Base-by-base conservation (phyloP, 2,113 vertebrate species). In the Lamprotornis superbus region DNA sequence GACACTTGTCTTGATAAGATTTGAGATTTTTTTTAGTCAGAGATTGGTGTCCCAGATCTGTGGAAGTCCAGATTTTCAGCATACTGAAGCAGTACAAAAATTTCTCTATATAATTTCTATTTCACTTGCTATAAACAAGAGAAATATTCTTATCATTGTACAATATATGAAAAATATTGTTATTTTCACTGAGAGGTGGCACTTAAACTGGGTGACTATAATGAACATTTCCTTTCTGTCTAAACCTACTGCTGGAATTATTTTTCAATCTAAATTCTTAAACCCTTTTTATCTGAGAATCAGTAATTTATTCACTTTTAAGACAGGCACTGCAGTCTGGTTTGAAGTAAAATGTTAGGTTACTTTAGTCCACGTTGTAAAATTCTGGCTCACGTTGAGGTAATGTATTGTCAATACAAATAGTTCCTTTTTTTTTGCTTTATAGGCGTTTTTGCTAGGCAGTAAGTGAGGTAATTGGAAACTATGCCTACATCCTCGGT, bases 401-500 rank as follows among this genome's bases (percentile, higher is more conserved):
- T 65, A 60, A 11, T 24, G 2, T 82, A 46, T 47, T 85, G 7
- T 65, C 27, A 73, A 8, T 60, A 31, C 24, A 42, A 75, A 47
- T 23, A 83, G 35, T 40, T 89, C 18, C 5, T 15, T 68, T 77
- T 68, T 77, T 76, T 79, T 78, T 55, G 6, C 27, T 87, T 78
- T 47, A 4, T 24, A 73, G 44, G 5, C 1, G 0, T 33, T 52
- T 49, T 86, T 47, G 23, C 22, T 60, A 44, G n/a, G 35, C 40
- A 31, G 39, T 63, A 59, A 71, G 11, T 71, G 40, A 83, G 9
- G 19, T 76, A 52, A 9, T 70, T 70, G 60, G n/a, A 78, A 91
- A n/a, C 56, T 67, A 3, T 46, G 17, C 31, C 33, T 70, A 2
- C 5, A 6, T 81, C 46, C 15, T 57, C 0, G 0, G 13, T 49